Evolutionary conservation across 2,888 invertebrate species (phyloP), one percentile per base, ranked within the genome.

Genomic region (Brenthis hecate): DNA sequence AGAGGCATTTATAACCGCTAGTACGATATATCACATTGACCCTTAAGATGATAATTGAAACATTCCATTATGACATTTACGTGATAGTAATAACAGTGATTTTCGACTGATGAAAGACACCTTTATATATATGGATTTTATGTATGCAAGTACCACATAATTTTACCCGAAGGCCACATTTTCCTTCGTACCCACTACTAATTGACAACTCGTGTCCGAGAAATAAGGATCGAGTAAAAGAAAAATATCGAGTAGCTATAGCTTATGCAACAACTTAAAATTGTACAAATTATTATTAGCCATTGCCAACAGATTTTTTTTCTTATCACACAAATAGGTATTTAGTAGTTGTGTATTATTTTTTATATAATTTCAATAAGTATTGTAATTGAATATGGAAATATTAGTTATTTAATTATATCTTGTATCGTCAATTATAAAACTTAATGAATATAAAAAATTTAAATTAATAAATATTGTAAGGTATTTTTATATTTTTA

Each of bases 181-280:
- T 68, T 88, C 86, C 85, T 79, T 71, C 77, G 66, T 82, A 68
- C 77, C 67, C 72, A 72, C 72, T 73, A 76, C 88, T 90, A 91
- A 91, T 91, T 89, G 88, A 83, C 86, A 82, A 87, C 88, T 89
- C 88, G 85, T 89, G 89, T 87, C 85, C 82, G 80, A 78, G 81
- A 83, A 78, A 76, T 82, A 84, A 84, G 84, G 81, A 81, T 82
- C 81, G 80, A 67, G 71, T 70, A 62, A 51, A 61, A 56, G 68
- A 72, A 65, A 55, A 43, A 80, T 76, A 79, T 75, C 73, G 84
- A 87, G 89, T 72, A 82, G 85, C 16, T 62, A 54, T 61, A 23
- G 28, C 53, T 19, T n/a, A 64, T 76, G 71, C 65, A 67, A 66
- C 13, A 48, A 47, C 55, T 62, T 14, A 32, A 54, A 51, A 54